Evolutionary conservation across 92 coral and sea anemone species (phyloP), one percentile per base, ranked within the genome.

Genomic region (Zoanthus sociatus): DNA sequence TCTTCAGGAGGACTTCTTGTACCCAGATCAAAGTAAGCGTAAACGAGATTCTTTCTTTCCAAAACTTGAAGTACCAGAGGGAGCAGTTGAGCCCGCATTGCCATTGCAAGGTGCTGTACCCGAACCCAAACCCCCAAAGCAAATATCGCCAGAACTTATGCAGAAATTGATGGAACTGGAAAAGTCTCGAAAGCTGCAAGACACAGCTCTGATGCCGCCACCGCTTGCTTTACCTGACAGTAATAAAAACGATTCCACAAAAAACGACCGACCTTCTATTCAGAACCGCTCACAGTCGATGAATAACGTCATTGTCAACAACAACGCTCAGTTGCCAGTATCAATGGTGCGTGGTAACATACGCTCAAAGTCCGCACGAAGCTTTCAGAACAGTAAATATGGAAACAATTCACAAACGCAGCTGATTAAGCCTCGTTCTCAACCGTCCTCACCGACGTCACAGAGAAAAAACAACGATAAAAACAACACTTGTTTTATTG

Each of bases 331-430:
- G 13, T 73, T 88, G 18, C 91, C 99, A 7, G 90, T 95, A 60
- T 89, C 99, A 30, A 83, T 97, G 77, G 93, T 92, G 8, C 90
- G 99, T 3, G 99, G 99, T 16, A 95, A 95, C 63, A 44, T 97
- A 18, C 93, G 95, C 66, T 97, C 98, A 13, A 97, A 97, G 84
- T 97, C 99, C 37, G 99, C 99, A 76, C 87, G 99, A 71, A 97
- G 89, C 73, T 97, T 81, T 76, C 95, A 90, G 78, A 87, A 78
- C 77, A 93, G 93, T 79, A 97, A 92, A 83, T 93, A 87, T 54
- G 94, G 93, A 20, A 81, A 90, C 67, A 78, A 77, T 83, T 74
- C 86, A 0, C 84, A 91, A 53, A 87, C 69, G 45, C 67, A 89
- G 78, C 77, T 83, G 63, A 72, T 64, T 56, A 88, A 82, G 66